These are phyloP conservation scores for Fistularia commersonii DNA, from an alignment of 2,797 vertebrate genomes.

Conservation along the genomic window DNA sequence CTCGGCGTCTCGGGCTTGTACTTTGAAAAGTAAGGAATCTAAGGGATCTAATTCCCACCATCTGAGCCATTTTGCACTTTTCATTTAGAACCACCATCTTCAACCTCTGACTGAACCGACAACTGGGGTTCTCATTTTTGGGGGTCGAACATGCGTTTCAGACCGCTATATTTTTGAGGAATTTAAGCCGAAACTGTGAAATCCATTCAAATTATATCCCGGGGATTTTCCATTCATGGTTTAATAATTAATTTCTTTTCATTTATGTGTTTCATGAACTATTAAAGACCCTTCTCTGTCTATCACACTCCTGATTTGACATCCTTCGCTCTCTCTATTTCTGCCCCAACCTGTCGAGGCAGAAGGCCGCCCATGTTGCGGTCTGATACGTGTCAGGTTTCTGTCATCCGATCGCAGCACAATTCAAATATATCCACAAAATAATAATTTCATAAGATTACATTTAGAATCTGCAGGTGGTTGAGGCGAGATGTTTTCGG, in stretches of 20 bases:
- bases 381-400: neutral
- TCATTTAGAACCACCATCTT: neutral
- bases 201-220: too few species aligned
- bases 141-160: too few species aligned
- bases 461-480: too few species aligned
- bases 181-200: too few species aligned
- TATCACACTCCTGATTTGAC: conserved; percentile 3
- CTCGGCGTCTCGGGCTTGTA: neutral
- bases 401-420: conserved; percentile 3
- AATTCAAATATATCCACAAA: conserved; percentile 40
- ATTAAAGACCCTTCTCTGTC: too few species aligned
- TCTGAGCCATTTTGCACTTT: neutral
- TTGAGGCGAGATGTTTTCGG: too few species aligned
- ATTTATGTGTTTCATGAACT: too few species aligned
- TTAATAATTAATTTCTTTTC: too few species aligned
- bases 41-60: neutral
- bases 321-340: conserved; percentile 4
- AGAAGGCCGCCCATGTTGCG: too few species aligned
- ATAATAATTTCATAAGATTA: conserved; percentile 67
- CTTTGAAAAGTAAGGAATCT: conserved; percentile 7
- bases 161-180: too few species aligned
- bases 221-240: too few species aligned
- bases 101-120: neutral
- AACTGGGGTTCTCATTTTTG: neutral
- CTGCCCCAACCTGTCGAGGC: too few species aligned